These are phyloP conservation scores for Yponomeuta sedellus DNA, from an alignment of 2,888 invertebrate genomes.

Conservation along the genomic window DNA sequence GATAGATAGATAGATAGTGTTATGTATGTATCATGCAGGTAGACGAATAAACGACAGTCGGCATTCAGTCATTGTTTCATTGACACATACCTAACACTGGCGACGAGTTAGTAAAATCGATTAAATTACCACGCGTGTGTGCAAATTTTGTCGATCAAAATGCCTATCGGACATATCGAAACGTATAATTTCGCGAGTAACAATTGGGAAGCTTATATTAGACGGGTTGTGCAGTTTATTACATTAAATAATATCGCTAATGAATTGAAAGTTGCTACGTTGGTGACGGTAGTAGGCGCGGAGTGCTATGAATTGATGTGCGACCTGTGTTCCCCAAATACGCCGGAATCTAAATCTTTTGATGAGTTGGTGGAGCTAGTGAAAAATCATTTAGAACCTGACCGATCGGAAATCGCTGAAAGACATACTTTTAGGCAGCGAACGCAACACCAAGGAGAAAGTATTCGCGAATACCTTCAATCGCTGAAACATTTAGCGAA, in stretches of 20 bases:
- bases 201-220: no score
- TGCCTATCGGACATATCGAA: constrained; percentile 8
- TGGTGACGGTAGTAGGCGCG: constrained; percentile 13
- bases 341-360: constrained; percentile 9
- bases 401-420: constrained; percentile 14
- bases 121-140: no score
- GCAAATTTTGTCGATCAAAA: constrained; percentile 1
- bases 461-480: constrained; percentile 12
- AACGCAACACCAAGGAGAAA: constrained; percentile 11
- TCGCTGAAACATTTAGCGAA: constrained; percentile 12
- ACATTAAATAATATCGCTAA: background rate
- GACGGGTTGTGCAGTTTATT: no score
- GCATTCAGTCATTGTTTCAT: no score
- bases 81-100: no score
- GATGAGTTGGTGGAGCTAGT: background rate
- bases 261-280: constrained; percentile 10
- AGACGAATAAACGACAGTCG: no score
- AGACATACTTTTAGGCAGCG: no score
- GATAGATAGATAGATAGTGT: no score
- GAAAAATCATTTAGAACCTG: constrained; percentile 13
- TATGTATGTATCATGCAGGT: no score
- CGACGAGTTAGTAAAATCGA: no score
- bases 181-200: background rate
- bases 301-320: constrained; percentile 11
- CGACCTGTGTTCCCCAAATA: no score